These are phyloP conservation scores for Crocidura indochinensis DNA, from an alignment of 2,797 vertebrate genomes.

Conservation along the genomic window DNA sequence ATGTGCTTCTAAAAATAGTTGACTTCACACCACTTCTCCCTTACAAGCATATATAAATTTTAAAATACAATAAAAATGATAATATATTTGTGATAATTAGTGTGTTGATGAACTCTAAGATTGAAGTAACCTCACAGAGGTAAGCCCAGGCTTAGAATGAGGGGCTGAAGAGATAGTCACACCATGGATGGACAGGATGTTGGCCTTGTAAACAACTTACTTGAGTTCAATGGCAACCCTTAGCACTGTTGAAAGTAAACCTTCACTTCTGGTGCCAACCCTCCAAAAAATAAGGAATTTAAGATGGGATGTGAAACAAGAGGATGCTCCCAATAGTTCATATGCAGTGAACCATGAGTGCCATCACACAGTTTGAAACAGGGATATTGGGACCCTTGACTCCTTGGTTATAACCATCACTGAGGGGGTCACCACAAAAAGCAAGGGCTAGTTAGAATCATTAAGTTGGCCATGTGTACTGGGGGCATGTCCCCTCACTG, in stretches of 20 bases:
- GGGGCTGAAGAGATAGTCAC: too few species aligned
- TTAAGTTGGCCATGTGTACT: not conserved
- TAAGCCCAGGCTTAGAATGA: not conserved
- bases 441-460: not conserved
- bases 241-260: too few species aligned
- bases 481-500: not conserved
- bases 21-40: not conserved
- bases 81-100: not conserved
- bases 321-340: not conserved
- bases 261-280: too few species aligned
- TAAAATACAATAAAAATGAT: slow-evolving; percentile 12
- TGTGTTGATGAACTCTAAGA: not conserved
- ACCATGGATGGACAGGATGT: too few species aligned
- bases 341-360: not conserved
- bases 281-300: too few species aligned
- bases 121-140: not conserved
- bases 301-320: not conserved
- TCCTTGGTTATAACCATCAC: not conserved
- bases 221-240: too few species aligned
- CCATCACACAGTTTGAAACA: not conserved
- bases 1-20: slow-evolving; percentile 28
- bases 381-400: not conserved
- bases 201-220: too few species aligned
- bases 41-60: not conserved
- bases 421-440: not conserved